Conservation (phyloP, 1,140 invertebrate species). For the Nasonia longicornis region DNA sequence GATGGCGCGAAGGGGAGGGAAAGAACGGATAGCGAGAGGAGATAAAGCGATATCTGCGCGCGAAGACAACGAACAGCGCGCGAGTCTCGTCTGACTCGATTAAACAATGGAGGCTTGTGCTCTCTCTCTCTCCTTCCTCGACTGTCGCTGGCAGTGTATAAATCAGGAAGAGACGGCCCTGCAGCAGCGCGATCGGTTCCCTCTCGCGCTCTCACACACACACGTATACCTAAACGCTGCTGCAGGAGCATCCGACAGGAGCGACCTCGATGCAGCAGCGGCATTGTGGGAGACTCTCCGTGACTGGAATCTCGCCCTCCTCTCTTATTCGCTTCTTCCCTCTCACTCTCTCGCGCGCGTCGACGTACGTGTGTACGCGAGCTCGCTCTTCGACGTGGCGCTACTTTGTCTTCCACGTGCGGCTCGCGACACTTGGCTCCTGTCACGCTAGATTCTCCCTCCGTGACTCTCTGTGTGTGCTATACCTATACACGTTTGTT, state of each 20-base stretch:
- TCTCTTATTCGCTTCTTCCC: slow-evolving; percentile 5
- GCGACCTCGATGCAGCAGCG: slow-evolving; percentile 62
- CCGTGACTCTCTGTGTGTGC: neutral
- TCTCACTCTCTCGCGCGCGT: slow-evolving; percentile 36
- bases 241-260: slow-evolving; percentile 59
- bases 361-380: neutral
- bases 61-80: slow-evolving; percentile 23
- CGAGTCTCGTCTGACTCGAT: slow-evolving; percentile 57
- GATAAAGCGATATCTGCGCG: slow-evolving; percentile 20
- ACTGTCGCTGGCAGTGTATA: slow-evolving; percentile 66
- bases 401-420: slow-evolving; percentile 50
- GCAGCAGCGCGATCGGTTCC: slow-evolving; percentile 47
- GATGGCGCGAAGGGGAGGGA: neutral
- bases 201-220: slow-evolving; percentile 14
- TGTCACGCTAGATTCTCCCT: slow-evolving; percentile 30
- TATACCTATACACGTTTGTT: neutral
- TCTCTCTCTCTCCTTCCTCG: slow-evolving; percentile 48
- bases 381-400: slow-evolving; percentile 44
- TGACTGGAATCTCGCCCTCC: slow-evolving; percentile 63
- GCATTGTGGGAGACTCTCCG: slow-evolving; percentile 64
- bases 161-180: slow-evolving; percentile 66
- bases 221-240: slow-evolving; percentile 47
- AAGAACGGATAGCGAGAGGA: slow-evolving; percentile 45
- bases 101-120: slow-evolving; percentile 63
- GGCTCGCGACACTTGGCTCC: slow-evolving; percentile 23